Percentiles rank a stretch among this genome's conserved stretches.
Conservation (phyloP, 2,113 vertebrate species). For the Noturus placidus region DNA sequence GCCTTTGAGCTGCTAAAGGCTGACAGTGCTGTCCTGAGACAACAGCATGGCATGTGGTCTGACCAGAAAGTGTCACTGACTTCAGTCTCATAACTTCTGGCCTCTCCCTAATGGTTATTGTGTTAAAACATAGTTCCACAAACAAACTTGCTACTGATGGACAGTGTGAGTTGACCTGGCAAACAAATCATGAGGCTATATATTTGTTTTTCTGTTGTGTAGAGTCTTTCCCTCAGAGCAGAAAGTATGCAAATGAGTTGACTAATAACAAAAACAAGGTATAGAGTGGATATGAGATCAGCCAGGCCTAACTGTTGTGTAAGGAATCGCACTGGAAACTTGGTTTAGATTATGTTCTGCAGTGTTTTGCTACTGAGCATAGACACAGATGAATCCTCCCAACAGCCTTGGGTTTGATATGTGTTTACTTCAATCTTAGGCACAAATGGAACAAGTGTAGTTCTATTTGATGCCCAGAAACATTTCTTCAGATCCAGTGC, state of each 20-base stretch:
- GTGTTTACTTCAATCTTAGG: slow-evolving; percentile 41
- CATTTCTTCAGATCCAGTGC: slow-evolving; percentile 45
- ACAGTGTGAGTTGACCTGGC: not conserved
- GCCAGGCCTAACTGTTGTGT: not conserved
- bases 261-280: not conserved
- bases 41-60: slow-evolving; percentile 58
- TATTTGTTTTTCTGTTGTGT: slow-evolving; percentile 7
- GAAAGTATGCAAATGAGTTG: slow-evolving; percentile 21
- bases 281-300: not conserved
- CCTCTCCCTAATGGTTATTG: slow-evolving; percentile 15
- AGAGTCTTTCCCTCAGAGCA: not conserved
- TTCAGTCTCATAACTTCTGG: not conserved
- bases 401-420: slow-evolving; percentile 28
- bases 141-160: not conserved
- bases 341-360: not conserved
- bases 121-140: slow-evolving; percentile 19
- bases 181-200: slow-evolving; percentile 26
- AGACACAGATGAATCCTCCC: slow-evolving; percentile 9
- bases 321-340: not conserved
- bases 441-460: slow-evolving; percentile 34
- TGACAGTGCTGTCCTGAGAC: not conserved
- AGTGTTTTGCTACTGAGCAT: not conserved
- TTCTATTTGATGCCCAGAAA: slow-evolving; percentile 49
- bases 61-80: slow-evolving; percentile 54
- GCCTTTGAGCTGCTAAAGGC: not conserved